Conservation (phyloP, 2,797 vertebrate species). For the Ammospiza maritima region DNA sequence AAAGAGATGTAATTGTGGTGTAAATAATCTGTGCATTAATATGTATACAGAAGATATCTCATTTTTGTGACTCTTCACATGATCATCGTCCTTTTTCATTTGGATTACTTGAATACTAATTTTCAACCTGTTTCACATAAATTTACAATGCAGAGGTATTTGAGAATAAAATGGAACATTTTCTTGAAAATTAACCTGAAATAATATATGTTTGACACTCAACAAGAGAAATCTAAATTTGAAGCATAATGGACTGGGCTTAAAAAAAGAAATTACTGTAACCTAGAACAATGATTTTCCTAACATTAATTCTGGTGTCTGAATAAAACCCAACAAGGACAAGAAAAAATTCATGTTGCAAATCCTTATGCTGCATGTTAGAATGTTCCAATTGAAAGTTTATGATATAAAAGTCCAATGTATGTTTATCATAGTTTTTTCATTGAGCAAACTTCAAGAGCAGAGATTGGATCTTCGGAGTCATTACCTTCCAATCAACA, state of each 20-base stretch:
- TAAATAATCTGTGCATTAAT: background rate
- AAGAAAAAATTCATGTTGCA: background rate
- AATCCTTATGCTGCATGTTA: background rate
- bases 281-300: background rate
- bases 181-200: background rate
- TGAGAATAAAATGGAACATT: background rate
- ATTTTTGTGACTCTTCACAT: background rate
- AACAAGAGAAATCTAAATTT: background rate
- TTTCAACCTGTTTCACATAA: background rate
- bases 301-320: background rate
- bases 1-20: background rate
- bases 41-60: background rate
- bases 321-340: background rate
- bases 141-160: background rate
- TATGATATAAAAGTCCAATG: background rate
- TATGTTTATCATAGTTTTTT: background rate
- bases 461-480: background rate
- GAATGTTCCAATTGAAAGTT: background rate
- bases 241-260: background rate
- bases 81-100: background rate
- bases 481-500: background rate
- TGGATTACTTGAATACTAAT: background rate
- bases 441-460: background rate
- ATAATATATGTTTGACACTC: background rate
- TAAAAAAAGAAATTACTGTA: background rate